Percentiles rank a stretch among this genome's conserved stretches.
These are phyloP conservation scores for Zoanthus sansibaricus DNA, from an alignment of 92 coral and sea anemone species.

Conservation along the genomic window DNA sequence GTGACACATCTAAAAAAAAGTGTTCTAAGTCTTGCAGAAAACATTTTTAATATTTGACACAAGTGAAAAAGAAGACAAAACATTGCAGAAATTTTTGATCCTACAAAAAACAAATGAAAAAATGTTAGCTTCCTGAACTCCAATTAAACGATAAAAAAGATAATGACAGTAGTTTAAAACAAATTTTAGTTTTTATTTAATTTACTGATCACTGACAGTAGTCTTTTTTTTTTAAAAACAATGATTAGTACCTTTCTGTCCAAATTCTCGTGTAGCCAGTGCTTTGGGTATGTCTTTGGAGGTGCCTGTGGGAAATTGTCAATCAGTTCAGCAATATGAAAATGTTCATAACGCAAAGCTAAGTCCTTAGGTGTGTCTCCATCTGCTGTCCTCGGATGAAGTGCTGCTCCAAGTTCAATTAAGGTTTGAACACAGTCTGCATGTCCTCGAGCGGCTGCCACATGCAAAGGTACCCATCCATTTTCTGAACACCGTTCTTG, in stretches of 20 bases:
- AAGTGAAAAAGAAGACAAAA: too few species aligned
- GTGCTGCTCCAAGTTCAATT: conserved; percentile 90
- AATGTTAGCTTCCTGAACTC: too few species aligned
- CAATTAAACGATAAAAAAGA: too few species aligned
- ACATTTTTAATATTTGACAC: too few species aligned
- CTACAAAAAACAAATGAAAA: too few species aligned
- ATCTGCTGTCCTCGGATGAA: conserved; percentile 90
- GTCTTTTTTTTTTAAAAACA: too few species aligned
- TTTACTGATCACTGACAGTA: too few species aligned
- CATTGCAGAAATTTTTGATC: too few species aligned
- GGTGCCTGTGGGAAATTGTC: conserved; percentile 80
- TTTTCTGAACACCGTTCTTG: conserved; percentile 89
- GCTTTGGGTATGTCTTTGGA: conserved; percentile 80
- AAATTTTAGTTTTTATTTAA: too few species aligned
- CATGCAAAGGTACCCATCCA: conserved; percentile 93
- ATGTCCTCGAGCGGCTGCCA: conserved; percentile 89
- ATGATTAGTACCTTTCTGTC: conserved; percentile 82
- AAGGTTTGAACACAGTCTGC: conserved; percentile 79
- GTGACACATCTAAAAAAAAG: too few species aligned
- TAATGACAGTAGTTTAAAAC: too few species aligned
- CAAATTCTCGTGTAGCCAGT: conserved; percentile 95
- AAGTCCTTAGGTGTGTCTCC: conserved; percentile 98
- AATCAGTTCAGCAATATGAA: conserved; percentile 77
- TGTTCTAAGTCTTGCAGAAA: too few species aligned
- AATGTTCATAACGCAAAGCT: conserved; percentile 85